Base-by-base conservation (phyloP, 2,113 vertebrate species). In the Brienomyrus brachyistius region DNA sequence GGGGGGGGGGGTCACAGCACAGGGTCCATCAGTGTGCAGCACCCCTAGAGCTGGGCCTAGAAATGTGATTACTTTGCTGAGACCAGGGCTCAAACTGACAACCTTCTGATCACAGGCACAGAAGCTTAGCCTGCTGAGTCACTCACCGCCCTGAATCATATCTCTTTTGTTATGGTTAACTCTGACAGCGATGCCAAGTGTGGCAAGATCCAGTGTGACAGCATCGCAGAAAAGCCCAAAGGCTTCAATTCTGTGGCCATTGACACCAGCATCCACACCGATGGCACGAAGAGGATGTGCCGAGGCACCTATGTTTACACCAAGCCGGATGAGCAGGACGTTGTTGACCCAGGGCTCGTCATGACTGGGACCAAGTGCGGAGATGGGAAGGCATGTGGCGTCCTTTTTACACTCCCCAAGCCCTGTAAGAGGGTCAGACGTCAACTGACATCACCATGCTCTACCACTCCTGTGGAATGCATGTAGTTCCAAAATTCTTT, bases 151-250 rank as follows among this genome's bases (percentile, higher is more conserved):
- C 23, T 62, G 21, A 8, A 62, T 27, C 10, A 62, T 10, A 23
- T 40, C 23, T 45, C 23, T 45, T 1, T 17, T 4, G 1, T 11
- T 50, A 45, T 21, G 15, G 23, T 0, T 70, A 47, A 47, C 13
- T 1, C 62, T 88, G 21, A 11, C 92, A 99, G 98, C 85, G 97
- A 99, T 35, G 97, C 96, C 7, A 97, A 95, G 92, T 99, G 98
- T 52, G 98, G 98, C 1, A 98, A 97, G 93, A 97, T 99, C 91
- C 98, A 99, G 94, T 99, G 98, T 91, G 97, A 97, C 93, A 99
- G 97, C 2, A 96, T 97, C 0, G 97, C 97, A 43, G 95, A 95
- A 88, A 97, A 95, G 88, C 97, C 97, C 0, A 96, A 96, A 89
- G 95, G 95, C 1, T 95, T 96, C 87, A 97, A 97, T 85, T 95